Conservation (phyloP, 2,113 vertebrate genomes). For the Reinhardtius hippoglossoides region DNA sequence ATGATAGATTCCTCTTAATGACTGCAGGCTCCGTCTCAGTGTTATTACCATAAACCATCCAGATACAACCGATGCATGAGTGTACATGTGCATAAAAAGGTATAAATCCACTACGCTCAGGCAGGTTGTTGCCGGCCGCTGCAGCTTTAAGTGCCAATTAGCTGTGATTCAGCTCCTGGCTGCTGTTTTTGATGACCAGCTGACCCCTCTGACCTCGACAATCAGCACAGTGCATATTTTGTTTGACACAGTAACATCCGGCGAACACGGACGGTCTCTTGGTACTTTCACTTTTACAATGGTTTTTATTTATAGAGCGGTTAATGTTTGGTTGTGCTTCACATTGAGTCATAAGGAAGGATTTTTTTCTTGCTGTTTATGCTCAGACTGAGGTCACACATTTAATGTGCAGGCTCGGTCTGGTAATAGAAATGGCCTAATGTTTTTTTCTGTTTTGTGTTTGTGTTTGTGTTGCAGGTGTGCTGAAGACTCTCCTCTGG, state of each 20-base stretch:
- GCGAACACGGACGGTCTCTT: background rate
- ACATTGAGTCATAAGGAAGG: conserved; percentile 1
- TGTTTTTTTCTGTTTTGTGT: conserved; percentile 24
- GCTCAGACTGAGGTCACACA: conserved; percentile 43
- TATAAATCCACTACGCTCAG: conserved; percentile 43
- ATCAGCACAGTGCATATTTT: conserved; percentile 36
- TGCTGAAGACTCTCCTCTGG: conserved; percentile 80
- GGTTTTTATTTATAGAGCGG: conserved; percentile 37
- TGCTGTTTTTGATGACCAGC: conserved; percentile 38
- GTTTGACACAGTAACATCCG: conserved; percentile 27
- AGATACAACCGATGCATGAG: conserved; percentile 59
- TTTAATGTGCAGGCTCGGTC: conserved; percentile 31
- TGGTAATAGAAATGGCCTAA: conserved; percentile 55
- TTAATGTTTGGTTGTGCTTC: conserved; percentile 28
- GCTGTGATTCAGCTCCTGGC: conserved; percentile 47
- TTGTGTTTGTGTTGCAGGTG: conserved; percentile 83
- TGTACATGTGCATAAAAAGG: conserved; percentile 67
- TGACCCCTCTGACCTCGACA: conserved; percentile 34
- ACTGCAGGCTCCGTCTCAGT: conserved; percentile 39
- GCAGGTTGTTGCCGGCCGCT: conserved; percentile 42
- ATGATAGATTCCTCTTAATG: conserved; percentile 73
- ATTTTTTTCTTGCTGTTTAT: background rate
- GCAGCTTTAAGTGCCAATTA: conserved; percentile 65
- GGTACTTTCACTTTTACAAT: conserved; percentile 6
- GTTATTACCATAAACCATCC: conserved; percentile 73